phyloP scores from a whole-genome alignment of 2,113 vertebrate genomes.

The Ia io region DNA sequence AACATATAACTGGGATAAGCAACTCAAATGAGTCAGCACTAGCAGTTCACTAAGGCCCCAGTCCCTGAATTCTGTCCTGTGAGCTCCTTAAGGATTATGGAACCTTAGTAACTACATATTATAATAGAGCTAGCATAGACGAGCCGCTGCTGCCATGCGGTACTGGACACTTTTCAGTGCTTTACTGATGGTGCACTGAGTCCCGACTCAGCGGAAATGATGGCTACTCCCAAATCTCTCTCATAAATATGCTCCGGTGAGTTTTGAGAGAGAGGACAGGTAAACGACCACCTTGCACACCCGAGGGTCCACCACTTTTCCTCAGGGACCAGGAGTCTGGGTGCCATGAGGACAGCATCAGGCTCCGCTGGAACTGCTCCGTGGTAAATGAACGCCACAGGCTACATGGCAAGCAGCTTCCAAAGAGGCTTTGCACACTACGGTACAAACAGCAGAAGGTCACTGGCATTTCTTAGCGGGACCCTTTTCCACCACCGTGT shows the following conservation, averaged over 20 bases:
- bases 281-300: slow-evolving; percentile 62
- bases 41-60: background rate
- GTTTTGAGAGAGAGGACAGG: slow-evolving; percentile 44
- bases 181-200: slow-evolving; percentile 51
- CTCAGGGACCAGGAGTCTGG: slow-evolving; percentile 50
- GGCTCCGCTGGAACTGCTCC: slow-evolving; percentile 72
- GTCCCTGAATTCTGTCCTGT: background rate
- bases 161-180: background rate
- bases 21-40: slow-evolving; percentile 4
- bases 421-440: slow-evolving; percentile 69
- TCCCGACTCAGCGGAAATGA: slow-evolving; percentile 54
- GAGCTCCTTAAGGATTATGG: background rate
- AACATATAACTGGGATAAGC: background rate
- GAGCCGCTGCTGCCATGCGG: background rate
- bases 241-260: slow-evolving; percentile 59
- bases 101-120: background rate
- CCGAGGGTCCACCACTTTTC: slow-evolving; percentile 68
- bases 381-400: slow-evolving; percentile 75
- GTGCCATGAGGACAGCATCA: slow-evolving; percentile 41
- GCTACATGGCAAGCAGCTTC: slow-evolving; percentile 50
- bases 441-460: slow-evolving; percentile 79
- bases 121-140: background rate
- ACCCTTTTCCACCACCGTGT: slow-evolving; percentile 79
- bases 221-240: slow-evolving; percentile 55
- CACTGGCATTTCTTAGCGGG: slow-evolving; percentile 82